Evolutionary conservation across 2,888 invertebrate genomes (phyloP).

Genomic region (Conchocele bisecta): DNA sequence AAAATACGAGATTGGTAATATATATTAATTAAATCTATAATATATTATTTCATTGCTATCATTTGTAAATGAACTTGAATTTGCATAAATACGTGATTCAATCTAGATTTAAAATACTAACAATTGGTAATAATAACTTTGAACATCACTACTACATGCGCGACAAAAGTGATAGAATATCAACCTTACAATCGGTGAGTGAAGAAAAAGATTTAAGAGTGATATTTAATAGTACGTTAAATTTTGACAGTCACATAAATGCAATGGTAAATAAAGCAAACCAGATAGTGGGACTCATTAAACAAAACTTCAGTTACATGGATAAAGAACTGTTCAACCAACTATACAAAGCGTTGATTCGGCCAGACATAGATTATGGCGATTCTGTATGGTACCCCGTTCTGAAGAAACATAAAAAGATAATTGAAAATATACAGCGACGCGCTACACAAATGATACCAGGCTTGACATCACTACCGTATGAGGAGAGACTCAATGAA

Average conservation of each 20-base stretch:
- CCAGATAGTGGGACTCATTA: conserved; percentile 9
- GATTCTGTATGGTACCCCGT: background rate
- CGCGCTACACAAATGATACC: conserved; percentile 20
- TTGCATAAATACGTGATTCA: no score
- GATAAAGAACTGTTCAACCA: conserved; percentile 17
- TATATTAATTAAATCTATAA: no score
- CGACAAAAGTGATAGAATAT: no score
- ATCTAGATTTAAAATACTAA: no score
- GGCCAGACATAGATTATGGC: conserved; percentile 31
- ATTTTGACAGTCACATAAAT: conserved; percentile 23
- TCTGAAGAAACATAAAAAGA: background rate
- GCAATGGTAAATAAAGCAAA: conserved; percentile 17
- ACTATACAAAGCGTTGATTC: conserved; percentile 26
- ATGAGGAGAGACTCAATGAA: conserved; percentile 15
- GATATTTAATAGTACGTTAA: background rate
- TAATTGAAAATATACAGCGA: background rate
- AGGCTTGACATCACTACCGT: background rate
- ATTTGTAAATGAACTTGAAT: no score
- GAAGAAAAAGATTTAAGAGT: conserved; percentile 18
- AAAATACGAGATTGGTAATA: no score
- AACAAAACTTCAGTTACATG: conserved; percentile 2
- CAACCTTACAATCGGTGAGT: background rate
- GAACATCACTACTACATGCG: no score
- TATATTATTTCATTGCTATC: no score
- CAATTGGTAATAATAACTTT: no score